These are phyloP conservation scores for Diplodus puntazzo DNA, from an alignment of 2,797 vertebrate genomes.

Conservation along the genomic window DNA sequence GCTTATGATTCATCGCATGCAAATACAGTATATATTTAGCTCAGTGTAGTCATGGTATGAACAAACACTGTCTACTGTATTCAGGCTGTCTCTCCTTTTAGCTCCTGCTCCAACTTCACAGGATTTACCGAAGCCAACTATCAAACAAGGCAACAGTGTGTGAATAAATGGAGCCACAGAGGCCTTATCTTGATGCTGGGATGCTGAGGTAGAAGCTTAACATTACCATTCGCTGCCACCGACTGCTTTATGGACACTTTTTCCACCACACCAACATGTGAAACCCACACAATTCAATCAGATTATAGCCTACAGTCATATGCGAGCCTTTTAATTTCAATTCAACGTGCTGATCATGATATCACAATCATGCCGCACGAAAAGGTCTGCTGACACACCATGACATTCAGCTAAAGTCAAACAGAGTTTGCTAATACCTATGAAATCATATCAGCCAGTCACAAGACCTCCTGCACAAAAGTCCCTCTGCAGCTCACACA, in stretches of 20 bases:
- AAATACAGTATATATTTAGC: constrained; percentile 3
- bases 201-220: constrained; percentile 5
- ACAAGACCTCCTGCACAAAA: not conserved
- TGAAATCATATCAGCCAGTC: constrained; percentile 15
- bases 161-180: constrained; percentile 21
- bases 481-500: not conserved
- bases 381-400: not conserved
- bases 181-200: constrained; percentile 21
- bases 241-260: not conserved
- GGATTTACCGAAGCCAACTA: constrained; percentile 15
- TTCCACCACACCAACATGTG: not conserved
- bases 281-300: not conserved
- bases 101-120: constrained; percentile 7
- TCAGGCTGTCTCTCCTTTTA: constrained; percentile 13
- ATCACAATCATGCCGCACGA: not conserved
- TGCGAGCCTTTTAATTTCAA: not conserved
- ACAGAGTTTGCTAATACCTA: not conserved
- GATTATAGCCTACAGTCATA: not conserved
- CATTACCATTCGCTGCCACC: not conserved
- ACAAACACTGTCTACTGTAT: constrained; percentile 25
- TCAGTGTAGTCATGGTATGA: not conserved
- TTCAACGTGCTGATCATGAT: not conserved
- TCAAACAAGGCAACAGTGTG: constrained; percentile 42
- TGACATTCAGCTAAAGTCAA: not conserved
- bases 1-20: not conserved